These are phyloP conservation scores for Microtus pennsylvanicus DNA, from an alignment of 2,113 vertebrate genomes.

Conservation along the genomic window DNA sequence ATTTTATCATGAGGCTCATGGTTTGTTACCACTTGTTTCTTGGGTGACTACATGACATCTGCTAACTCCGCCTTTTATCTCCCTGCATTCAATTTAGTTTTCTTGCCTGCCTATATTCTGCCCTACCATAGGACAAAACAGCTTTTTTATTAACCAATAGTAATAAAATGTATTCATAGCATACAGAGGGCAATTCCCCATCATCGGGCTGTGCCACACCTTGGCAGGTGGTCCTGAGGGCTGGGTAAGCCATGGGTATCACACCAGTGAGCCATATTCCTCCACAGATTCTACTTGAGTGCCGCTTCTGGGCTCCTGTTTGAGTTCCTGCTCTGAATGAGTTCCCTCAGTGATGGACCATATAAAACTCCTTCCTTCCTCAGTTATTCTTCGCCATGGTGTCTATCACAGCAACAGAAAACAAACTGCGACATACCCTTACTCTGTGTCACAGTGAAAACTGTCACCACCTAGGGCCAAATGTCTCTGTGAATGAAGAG, in stretches of 20 bases:
- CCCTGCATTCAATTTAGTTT: too few species aligned
- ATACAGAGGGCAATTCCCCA: too few species aligned
- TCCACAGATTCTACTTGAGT: not conserved
- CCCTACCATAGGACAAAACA: too few species aligned
- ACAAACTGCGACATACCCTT: not conserved
- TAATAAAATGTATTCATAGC: too few species aligned
- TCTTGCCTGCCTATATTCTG: too few species aligned
- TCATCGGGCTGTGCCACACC: too few species aligned
- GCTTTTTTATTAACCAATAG: too few species aligned
- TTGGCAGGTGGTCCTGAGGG: not conserved
- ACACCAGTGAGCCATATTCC: not conserved
- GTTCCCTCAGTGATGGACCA: not conserved
- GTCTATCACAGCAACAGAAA: not conserved
- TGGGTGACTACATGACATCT: too few species aligned
- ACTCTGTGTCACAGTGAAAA: too few species aligned
- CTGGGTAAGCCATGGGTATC: not conserved
- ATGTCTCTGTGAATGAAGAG: not conserved
- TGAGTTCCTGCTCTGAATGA: not conserved
- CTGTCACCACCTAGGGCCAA: rapidly evolving
- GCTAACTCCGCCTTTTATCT: too few species aligned
- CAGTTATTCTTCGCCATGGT: not conserved
- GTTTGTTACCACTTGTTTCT: too few species aligned
- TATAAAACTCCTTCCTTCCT: not conserved
- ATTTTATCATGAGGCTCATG: too few species aligned
- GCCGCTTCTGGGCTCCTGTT: not conserved